Evolutionary conservation across 2,797 vertebrate species (phyloP).

Genomic region (Sternotherus odoratus): DNA sequence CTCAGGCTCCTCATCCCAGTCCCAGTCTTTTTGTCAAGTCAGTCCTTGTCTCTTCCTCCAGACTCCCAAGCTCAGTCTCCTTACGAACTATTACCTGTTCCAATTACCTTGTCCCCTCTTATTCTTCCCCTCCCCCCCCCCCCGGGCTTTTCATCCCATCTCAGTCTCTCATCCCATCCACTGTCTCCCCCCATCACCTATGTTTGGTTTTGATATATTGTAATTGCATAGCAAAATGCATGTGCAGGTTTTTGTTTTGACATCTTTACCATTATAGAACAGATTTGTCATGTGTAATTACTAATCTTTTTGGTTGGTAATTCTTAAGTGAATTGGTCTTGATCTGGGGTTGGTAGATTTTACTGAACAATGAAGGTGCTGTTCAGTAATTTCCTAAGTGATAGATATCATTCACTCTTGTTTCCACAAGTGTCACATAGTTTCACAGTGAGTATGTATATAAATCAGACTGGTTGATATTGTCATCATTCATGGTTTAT

Average conservation of each 20-base stretch:
- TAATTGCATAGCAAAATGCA: neutral
- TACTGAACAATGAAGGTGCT: conserved; percentile 21
- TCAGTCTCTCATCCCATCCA: neutral
- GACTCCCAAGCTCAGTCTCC: neutral
- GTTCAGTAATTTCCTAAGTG: conserved; percentile 15
- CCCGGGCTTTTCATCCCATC: neutral
- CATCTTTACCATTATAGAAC: neutral
- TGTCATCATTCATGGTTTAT: conserved; percentile 14
- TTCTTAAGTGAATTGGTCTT: conserved; percentile 2
- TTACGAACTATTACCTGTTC: neutral
- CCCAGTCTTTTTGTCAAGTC: too few species aligned
- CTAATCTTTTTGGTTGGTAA: neutral
- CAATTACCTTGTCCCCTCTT: neutral
- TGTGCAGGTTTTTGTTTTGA: neutral
- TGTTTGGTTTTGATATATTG: neutral
- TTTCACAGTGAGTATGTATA: neutral
- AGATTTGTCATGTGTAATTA: neutral
- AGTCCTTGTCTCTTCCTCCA: neutral
- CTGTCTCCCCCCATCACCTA: neutral
- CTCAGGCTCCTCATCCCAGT: too few species aligned
- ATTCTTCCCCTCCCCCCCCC: neutral
- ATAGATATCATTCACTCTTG: conserved; percentile 19
- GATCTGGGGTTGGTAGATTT: neutral
- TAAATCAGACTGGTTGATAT: neutral
- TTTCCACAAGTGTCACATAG: neutral